Evolutionary conservation across 2,888 invertebrate species (phyloP).

Genomic region (Polyommatus icarus): DNA sequence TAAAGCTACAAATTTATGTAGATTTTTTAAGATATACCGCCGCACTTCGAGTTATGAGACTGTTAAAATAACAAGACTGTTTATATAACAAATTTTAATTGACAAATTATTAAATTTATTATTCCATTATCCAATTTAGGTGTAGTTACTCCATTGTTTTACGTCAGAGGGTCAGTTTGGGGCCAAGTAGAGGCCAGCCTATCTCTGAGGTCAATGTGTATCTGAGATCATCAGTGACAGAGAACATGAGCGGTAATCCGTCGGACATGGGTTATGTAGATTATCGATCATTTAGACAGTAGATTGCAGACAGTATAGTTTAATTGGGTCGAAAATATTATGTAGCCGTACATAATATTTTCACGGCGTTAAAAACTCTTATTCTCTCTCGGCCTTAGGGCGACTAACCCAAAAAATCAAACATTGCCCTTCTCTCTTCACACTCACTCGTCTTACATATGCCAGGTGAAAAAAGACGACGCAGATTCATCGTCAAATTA

Average conservation of each 20-base stretch:
- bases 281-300: conserved; percentile 3
- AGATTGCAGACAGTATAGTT: background rate
- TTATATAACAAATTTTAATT: background rate
- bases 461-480: no score
- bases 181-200: background rate
- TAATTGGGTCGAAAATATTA: conserved; percentile 8
- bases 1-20: no score
- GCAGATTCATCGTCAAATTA: no score
- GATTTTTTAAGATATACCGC: no score
- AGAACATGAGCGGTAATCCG: background rate
- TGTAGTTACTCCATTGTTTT: background rate
- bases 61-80: no score
- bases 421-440: no score
- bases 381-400: no score
- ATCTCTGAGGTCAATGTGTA: background rate
- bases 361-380: no score
- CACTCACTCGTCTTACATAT: no score
- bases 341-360: background rate
- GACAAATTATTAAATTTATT: background rate
- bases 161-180: background rate
- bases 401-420: no score
- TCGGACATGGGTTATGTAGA: background rate
- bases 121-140: background rate
- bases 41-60: no score
- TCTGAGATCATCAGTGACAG: background rate